Base-by-base conservation (phyloP, 1,140 invertebrate species). In the Drosophila rhopaloa region DNA sequence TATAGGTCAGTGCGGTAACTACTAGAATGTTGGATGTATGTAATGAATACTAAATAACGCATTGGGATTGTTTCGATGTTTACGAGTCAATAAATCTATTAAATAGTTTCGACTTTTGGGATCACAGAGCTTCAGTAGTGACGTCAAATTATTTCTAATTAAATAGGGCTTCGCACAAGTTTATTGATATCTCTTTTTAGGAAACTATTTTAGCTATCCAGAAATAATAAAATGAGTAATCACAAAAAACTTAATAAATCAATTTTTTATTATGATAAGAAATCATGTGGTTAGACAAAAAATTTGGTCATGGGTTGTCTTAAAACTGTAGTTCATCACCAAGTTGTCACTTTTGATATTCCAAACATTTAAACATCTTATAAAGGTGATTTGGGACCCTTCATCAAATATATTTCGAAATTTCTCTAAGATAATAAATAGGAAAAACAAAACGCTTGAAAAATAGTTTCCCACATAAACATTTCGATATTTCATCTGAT, bases 1-100 rank as follows among this genome's bases (percentile, higher is more conserved):
- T 59, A 43, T 76, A 76, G 73, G 73, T 76, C 72, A 67, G 73
- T 67, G 61, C 38, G 47, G 16, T 29, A 19, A n/a, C 2, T 27
- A 38, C 13, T 54, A 47, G 37, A 40, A 68, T 40, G n/a, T 56
- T 47, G 27, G 35, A 32, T 5, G 24, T 44, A 40, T 37, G 63
- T 40, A 71, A 71, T 71, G 51, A 70, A 71, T 71, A 71, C 57
- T 50, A 37, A 58, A 71, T 40, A 38, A 29, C 19, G 65, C 10
- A 27, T 55, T 71, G 29, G 44, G 50, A 63, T 56, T 70, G 68
- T 55, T 68, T 27, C 35, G 35, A 48, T 40, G 48, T 37, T 43
- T 29, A 19, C 19, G 19, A 19, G 19, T 48, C 44, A 48, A 44
- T 29, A 48, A 48, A 27, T 37, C 40, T 7, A n/a, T 14, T 11